Evolutionary conservation across 1,140 invertebrate species (phyloP).

Genomic region (roundworm (Caenorhabditis elegans)): DNA sequence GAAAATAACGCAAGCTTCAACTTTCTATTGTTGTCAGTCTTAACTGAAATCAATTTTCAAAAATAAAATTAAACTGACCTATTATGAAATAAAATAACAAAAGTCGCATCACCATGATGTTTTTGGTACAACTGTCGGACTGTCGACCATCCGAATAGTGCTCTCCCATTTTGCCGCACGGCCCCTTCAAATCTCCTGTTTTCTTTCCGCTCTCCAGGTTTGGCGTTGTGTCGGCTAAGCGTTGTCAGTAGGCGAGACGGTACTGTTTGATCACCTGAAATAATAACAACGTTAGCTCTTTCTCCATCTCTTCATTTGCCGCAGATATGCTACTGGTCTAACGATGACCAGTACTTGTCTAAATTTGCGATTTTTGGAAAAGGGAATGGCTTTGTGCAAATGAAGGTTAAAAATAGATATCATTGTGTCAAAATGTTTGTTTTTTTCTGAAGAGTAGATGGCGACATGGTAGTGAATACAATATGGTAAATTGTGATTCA

Average conservation of each 20-base stretch:
- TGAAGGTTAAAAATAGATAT: slow-evolving; percentile 6
- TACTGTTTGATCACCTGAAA: slow-evolving; percentile 30
- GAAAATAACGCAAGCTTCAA: too few species aligned
- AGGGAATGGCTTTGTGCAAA: not conserved
- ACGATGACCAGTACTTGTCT: slow-evolving; percentile 25
- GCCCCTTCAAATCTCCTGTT: not conserved
- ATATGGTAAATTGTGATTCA: too few species aligned
- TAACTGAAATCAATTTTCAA: too few species aligned
- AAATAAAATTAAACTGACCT: not conserved
- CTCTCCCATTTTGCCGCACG: not conserved
- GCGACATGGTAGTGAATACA: not conserved
- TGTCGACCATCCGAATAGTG: slow-evolving; percentile 26
- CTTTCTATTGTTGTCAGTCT: too few species aligned
- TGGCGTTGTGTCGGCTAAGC: slow-evolving; percentile 10
- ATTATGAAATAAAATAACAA: slow-evolving; percentile 5
- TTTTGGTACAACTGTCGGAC: slow-evolving; percentile 24
- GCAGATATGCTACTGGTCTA: slow-evolving; percentile 1
- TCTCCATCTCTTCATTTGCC: not conserved
- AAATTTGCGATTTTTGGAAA: not conserved
- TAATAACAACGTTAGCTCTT: slow-evolving; percentile 25
- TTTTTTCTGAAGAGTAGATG: not conserved
- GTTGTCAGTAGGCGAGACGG: slow-evolving; percentile 28
- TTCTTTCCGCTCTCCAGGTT: slow-evolving; percentile 29
- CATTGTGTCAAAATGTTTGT: not conserved
- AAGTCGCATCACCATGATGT: slow-evolving; percentile 17